Base-by-base conservation (phyloP, 2,888 invertebrate species). In the Chamaedrilus cognettii region DNA sequence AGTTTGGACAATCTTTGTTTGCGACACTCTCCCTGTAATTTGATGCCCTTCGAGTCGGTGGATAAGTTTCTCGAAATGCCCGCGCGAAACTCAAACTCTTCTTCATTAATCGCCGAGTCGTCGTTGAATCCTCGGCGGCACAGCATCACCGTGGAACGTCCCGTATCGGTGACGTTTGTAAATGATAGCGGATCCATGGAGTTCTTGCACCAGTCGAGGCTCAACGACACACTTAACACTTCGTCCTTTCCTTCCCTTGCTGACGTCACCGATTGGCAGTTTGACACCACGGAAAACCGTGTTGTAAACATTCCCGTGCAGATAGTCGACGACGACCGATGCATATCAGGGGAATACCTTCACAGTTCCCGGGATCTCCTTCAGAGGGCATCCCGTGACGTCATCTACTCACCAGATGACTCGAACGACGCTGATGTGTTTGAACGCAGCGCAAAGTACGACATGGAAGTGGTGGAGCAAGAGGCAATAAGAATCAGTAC, bases 381-480 rank as follows among this genome's bases (percentile, higher is more conserved):
- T 55, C 15, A 55, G 1, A 31, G 0, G n/a, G 4, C 55, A 55
- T 28, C 26, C 52, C 52, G 30, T 7, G 28, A 31, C 2, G 31
- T 30, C 11, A 28, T 31, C 31, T 31, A 7, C 3, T 23, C 34
- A 35, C 34, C 33, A 11, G 60, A 35, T 60, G 60, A 60, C 4
- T 26, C 33, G 30, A 34, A 60, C 23, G 28, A 23, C 2, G 23
- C 60, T 7, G 42, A 42, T n/a, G 23, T 26, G 3, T 7, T 26
- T 2, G 60, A 42, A 42, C 11, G 19, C 11, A 42, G 42, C 19
- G 19, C 19, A 15, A 52, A 52, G 55, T 23, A 23, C 15, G 55
- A 52, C 5, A 52, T 52, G 55, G 55, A 52, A 26, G 55, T 52
- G 7, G 55, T 52, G 11, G 55, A 52, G 26, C 55, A 52, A 11